Percentiles rank a stretch among this genome's conserved stretches.
These are phyloP conservation scores for Lordiphosa mommai DNA, from an alignment of 1,140 invertebrate species.

Conservation along the genomic window DNA sequence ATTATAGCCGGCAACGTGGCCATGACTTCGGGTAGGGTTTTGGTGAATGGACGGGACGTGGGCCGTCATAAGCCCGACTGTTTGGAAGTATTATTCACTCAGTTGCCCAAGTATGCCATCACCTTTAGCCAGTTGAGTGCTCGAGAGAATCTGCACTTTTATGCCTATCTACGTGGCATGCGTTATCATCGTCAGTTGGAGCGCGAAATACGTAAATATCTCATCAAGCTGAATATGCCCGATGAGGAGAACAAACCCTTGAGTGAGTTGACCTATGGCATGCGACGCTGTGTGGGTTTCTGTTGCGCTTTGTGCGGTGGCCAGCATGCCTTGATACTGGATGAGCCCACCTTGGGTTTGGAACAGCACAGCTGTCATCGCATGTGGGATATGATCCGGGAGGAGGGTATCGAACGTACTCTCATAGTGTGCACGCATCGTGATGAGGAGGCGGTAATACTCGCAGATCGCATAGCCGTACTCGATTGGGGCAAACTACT, in stretches of 20 bases:
- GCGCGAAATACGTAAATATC: slow-evolving; percentile 14
- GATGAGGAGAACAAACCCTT: neutral
- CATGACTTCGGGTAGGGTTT: neutral
- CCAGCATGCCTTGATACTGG: slow-evolving; percentile 6
- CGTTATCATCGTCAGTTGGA: slow-evolving; percentile 13
- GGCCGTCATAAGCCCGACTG: neutral
- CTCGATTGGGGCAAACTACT: slow-evolving; percentile 3
- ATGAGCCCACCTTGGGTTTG: slow-evolving; percentile 5
- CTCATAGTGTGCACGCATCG: slow-evolving; percentile 10
- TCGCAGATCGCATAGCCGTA: slow-evolving; percentile 19
- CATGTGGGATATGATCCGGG: slow-evolving; percentile 14
- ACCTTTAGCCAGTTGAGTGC: slow-evolving; percentile 6
- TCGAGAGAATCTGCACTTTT: slow-evolving; percentile 15
- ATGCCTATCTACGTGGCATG: slow-evolving; percentile 14
- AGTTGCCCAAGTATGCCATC: slow-evolving; percentile 1
- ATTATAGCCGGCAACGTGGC: slow-evolving; percentile 14
- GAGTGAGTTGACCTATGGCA: neutral
- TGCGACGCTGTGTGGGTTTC: slow-evolving; percentile 9
- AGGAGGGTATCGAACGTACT: neutral
- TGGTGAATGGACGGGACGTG: slow-evolving; percentile 4
- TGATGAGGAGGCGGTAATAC: slow-evolving; percentile 10
- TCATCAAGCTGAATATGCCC: neutral
- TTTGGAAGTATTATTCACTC: neutral
- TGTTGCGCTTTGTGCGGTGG: slow-evolving; percentile 21
- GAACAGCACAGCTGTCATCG: neutral